phyloP scores from a whole-genome alignment of 1,140 invertebrate species.

The Bombus waltoni region DNA sequence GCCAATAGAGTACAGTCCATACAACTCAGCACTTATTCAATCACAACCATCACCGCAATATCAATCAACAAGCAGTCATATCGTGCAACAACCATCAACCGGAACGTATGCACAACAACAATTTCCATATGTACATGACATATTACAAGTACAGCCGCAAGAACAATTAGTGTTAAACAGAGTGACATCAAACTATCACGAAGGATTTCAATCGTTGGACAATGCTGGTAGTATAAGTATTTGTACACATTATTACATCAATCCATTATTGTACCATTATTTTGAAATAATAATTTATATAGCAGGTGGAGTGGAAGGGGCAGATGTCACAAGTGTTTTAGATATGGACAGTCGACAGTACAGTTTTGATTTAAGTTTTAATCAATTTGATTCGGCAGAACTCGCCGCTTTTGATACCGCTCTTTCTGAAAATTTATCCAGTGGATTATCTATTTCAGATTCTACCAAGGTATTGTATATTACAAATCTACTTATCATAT shows the following conservation, averaged over 20 bases:
- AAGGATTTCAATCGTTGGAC: conserved; percentile 47
- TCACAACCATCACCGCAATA: conserved; percentile 54
- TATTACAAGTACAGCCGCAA: conserved; percentile 24
- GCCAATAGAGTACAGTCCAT: conserved; percentile 67
- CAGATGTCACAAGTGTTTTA: conserved; percentile 50
- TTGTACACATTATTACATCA: neutral
- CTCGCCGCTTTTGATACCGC: conserved; percentile 61
- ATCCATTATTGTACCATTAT: neutral
- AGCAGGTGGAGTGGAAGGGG: conserved; percentile 29
- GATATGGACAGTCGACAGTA: conserved; percentile 72
- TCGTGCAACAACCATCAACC: conserved; percentile 41
- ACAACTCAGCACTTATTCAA: conserved; percentile 55
- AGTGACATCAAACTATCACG: conserved; percentile 48
- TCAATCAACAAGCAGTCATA: conserved; percentile 38
- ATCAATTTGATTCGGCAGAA: conserved; percentile 62
- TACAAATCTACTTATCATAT: neutral
- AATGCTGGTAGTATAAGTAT: conserved; percentile 41
- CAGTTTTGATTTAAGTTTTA: conserved; percentile 64
- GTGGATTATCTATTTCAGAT: conserved; percentile 67
- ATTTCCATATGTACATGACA: conserved; percentile 45
- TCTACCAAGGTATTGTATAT: conserved; percentile 55
- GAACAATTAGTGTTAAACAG: conserved; percentile 52
- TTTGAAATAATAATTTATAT: neutral
- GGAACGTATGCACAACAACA: conserved; percentile 41
- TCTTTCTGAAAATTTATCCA: conserved; percentile 68